Evolutionary conservation across 2,113 vertebrate genomes (phyloP), one percentile per base, ranked within the genome.

Genomic region (Gadus macrocephalus): DNA sequence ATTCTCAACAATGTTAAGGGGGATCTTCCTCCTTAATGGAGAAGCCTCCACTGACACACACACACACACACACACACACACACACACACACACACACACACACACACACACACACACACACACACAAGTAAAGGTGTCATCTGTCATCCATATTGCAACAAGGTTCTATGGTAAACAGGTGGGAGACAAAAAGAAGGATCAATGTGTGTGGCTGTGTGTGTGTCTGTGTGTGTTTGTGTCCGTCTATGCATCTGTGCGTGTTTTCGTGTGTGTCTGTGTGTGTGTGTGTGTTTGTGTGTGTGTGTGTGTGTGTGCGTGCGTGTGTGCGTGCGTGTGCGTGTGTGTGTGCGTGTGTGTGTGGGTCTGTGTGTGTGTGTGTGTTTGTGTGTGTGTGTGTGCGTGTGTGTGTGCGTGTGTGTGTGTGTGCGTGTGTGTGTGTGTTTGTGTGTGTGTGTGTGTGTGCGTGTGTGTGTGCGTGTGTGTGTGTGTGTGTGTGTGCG

Each of bases 91-190:
- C 28, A 31, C 28, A 31, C 28, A 31, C 28, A 31, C 28, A 31
- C 28, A 31, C 28, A 31, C 28, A 31, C 28, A 31, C 28, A 31
- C 28, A 31, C 28, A 31, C 28, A 31, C 28, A 31, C 28, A 31
- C 28, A 31, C 28, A 3, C 28, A 31, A 31, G 28, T 31, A 31
- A 64, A 64, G 20, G 20, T 74, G 69, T 81, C 81, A 74, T 69
- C 74, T 81, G 79, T 77, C 78, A 27, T 67, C 61, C 42, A 66
- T 27, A 25, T 14, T 76, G 67, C 78, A 78, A 78, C 77, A 74
- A 59, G 76, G 70, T 76, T 58, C 73, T 67, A 62, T 64, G 70
- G 64, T 77, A 76, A 78, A 79, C 73, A 84, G 72, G 81, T 28
- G 85, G 28, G 56, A 35, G 72, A 6, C 16, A 7, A 62, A 59